Evolutionary conservation across 2,113 vertebrate genomes (phyloP).

Genomic region (Lethenteron reissneri): DNA sequence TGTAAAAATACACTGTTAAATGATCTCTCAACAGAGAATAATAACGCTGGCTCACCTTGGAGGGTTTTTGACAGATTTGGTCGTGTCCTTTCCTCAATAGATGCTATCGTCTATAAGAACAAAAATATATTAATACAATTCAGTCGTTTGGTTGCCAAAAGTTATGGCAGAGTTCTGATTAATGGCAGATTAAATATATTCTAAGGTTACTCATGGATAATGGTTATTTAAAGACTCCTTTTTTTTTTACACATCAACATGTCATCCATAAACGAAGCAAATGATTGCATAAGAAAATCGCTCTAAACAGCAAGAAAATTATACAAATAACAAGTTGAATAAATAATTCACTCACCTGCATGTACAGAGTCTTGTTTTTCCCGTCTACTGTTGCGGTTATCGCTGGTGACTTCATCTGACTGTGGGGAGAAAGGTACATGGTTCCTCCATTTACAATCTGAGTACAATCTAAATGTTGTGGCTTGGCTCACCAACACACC

Average conservation of each 20-base stretch:
- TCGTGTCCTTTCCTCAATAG: conserved; percentile 70
- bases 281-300: background rate
- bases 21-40: too few relatives aligned
- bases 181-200: background rate
- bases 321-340: background rate
- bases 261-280: background rate
- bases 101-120: conserved; percentile 40
- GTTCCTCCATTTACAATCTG: background rate
- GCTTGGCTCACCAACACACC: too few relatives aligned
- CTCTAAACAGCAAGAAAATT: background rate
- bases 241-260: background rate
- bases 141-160: background rate
- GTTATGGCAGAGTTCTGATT: background rate
- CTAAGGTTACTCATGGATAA: background rate
- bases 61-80: conserved; percentile 69
- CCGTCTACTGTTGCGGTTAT: conserved; percentile 80
- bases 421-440: conserved; percentile 16
- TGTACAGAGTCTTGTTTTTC: conserved; percentile 84
- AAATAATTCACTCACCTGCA: conserved; percentile 40
- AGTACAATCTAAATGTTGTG: too few relatives aligned
- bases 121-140: conserved; percentile 3
- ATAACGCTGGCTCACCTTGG: conserved; percentile 31
- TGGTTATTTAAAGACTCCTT: background rate
- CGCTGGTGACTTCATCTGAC: conserved; percentile 83
- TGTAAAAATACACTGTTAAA: background rate